A percentile compares a stretch with the other conserved stretches of the same genome.
These are phyloP conservation scores for Melanargia galathea DNA, from an alignment of 2,888 invertebrate species.

Conservation along the genomic window DNA sequence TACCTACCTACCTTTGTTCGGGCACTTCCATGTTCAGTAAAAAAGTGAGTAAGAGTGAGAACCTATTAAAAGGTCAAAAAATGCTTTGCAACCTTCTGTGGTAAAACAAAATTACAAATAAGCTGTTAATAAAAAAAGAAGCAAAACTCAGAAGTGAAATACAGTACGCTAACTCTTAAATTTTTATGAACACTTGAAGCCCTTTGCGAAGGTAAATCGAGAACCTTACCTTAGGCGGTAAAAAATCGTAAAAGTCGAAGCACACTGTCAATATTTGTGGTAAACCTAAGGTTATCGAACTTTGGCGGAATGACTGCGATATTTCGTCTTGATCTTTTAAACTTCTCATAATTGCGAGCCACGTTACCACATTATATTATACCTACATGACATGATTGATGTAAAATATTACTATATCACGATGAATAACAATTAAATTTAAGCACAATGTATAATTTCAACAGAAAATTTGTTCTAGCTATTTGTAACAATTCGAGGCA, in stretches of 20 bases:
- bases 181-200: conserved; percentile 9
- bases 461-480: too few species aligned
- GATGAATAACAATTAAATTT: neutral
- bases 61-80: neutral
- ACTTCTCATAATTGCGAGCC: neutral
- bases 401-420: neutral
- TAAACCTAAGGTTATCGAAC: conserved; percentile 59
- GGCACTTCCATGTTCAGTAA: too few species aligned
- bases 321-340: conserved; percentile 27
- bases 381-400: neutral
- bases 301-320: conserved; percentile 37
- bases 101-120: neutral
- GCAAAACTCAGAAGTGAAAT: neutral
- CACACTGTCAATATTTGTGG: conserved; percentile 61
- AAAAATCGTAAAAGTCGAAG: conserved; percentile 56
- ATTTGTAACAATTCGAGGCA: too few species aligned
- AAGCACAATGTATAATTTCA: neutral
- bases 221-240: conserved; percentile 18
- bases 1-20: too few species aligned
- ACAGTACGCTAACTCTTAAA: neutral
- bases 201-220: conserved; percentile 14
- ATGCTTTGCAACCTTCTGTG: neutral
- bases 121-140: neutral
- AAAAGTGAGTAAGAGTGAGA: too few species aligned
- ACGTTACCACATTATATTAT: conserved; percentile 1